Evolutionary conservation across 1,140 invertebrate species (phyloP).

Genomic region (Plutomurus gul): DNA sequence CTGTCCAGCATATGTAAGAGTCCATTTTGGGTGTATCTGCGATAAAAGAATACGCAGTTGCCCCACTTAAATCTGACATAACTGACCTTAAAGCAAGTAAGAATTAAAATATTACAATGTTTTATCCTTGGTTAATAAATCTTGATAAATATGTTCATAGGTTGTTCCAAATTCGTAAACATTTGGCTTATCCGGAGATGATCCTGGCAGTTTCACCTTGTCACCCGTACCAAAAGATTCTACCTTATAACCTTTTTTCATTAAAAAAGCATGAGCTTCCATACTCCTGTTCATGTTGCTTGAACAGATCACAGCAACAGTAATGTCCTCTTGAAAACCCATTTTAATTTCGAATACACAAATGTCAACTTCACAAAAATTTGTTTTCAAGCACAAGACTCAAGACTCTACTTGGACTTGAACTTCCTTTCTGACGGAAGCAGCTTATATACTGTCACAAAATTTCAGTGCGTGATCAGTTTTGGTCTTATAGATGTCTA

Average conservation of each 20-base stretch:
- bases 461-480: too few relatives aligned
- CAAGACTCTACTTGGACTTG: too few relatives aligned
- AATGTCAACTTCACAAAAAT: too few relatives aligned
- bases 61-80: background rate
- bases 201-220: slow-evolving; percentile 94
- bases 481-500: too few relatives aligned
- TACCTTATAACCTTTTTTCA: slow-evolving; percentile 95
- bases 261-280: slow-evolving; percentile 97
- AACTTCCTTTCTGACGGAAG: too few relatives aligned
- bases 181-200: slow-evolving; percentile 92
- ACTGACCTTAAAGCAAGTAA: background rate
- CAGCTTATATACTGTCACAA: too few relatives aligned
- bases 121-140: slow-evolving; percentile 86
- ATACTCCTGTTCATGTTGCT: slow-evolving; percentile 99
- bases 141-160: slow-evolving; percentile 97
- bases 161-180: slow-evolving; percentile 96
- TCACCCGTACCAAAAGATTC: slow-evolving; percentile 97
- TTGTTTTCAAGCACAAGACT: too few relatives aligned
- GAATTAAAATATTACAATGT: slow-evolving; percentile 65
- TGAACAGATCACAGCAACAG: slow-evolving; percentile 94
- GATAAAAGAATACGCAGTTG: slow-evolving; percentile 45
- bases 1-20: slow-evolving; percentile 97
- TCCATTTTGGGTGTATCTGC: slow-evolving; percentile 97
- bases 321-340: slow-evolving; percentile 59
- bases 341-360: background rate